Evolutionary conservation across 2,797 vertebrate species (phyloP), one percentile per base, ranked within the genome.

Genomic region (Mergus octosetaceus): DNA sequence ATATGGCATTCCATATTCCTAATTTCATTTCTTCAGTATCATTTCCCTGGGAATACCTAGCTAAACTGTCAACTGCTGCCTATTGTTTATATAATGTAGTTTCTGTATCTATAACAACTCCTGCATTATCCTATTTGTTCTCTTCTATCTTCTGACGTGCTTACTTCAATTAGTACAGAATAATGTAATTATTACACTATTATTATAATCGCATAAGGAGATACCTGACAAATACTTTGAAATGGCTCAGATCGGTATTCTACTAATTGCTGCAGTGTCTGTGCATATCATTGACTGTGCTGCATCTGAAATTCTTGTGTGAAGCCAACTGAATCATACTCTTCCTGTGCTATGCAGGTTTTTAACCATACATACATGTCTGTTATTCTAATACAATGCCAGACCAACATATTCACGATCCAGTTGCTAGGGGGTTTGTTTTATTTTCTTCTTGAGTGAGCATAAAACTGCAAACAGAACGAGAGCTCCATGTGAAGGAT

Each of bases 231-330:
- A 89, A 88, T 64, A 78, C 47, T 72, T 83, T 36, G 85, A 43
- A 94, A 80, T 73, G 38, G 14, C 78, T 93, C 39, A 78, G 82
- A 83, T 62, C 54, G 95, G 93, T 76, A 85, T 80, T 86, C 19
- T 57, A 6, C 27, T 74, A 77, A 83, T 70, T 88, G 83, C 58
- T 85, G 38, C 73, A 64, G 25, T 54, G 5, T 77, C 34, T 79
- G 36, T 65, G 22, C 51, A 6, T 68, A 54, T 57, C 34, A 25
- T 8, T 71, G 53, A 34, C 72, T 36, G 18, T 28, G 43, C 9
- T 47, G 54, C 54, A 66, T 43, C 32, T 87, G 69, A 36, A 92
- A 69, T 77, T 65, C 75, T 47, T 58, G 39, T 58, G 65, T 73
- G 57, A 68, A 61, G 38, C 12, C 24, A 60, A 10, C 13, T 22